These are phyloP conservation scores for Zaprionus lineosus DNA, from an alignment of 2,888 invertebrate genomes.

Conservation along the genomic window DNA sequence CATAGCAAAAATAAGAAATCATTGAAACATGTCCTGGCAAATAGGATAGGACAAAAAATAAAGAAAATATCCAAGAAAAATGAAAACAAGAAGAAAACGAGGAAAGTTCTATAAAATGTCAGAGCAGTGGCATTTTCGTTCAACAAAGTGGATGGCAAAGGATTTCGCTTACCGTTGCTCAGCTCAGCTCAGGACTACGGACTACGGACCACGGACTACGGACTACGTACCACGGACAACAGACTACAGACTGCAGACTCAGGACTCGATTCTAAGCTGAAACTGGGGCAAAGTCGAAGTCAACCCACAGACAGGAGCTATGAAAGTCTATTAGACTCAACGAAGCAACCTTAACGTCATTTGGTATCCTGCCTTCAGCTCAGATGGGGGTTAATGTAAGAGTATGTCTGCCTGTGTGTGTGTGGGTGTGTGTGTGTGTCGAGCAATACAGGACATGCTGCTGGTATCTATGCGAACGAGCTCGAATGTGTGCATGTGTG, in stretches of 20 bases:
- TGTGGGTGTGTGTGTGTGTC: constrained; percentile 30
- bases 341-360: constrained; percentile 77
- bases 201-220: background rate
- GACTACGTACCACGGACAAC: no score
- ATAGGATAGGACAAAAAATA: constrained; percentile 5
- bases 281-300: constrained; percentile 71
- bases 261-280: constrained; percentile 39
- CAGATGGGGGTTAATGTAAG: constrained; percentile 58
- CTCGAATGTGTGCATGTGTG: constrained; percentile 25
- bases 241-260: no score
- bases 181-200: constrained; percentile 41
- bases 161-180: constrained; percentile 57
- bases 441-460: constrained; percentile 20
- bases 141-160: constrained; percentile 57
- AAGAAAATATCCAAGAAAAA: no score
- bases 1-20: constrained; percentile 73
- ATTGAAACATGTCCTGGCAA: constrained; percentile 72
- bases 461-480: constrained; percentile 23
- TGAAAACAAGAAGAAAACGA: constrained; percentile 24
- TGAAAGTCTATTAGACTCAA: constrained; percentile 80
- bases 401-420: constrained; percentile 26
- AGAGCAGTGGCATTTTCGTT: constrained; percentile 19
- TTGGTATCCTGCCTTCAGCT: constrained; percentile 55
- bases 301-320: constrained; percentile 54
- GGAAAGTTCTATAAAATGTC: constrained; percentile 40